A percentile compares a stretch with the other conserved stretches of the same genome.
These are phyloP conservation scores for Lithophane ornitopus DNA, from an alignment of 2,888 invertebrate genomes.

Conservation along the genomic window DNA sequence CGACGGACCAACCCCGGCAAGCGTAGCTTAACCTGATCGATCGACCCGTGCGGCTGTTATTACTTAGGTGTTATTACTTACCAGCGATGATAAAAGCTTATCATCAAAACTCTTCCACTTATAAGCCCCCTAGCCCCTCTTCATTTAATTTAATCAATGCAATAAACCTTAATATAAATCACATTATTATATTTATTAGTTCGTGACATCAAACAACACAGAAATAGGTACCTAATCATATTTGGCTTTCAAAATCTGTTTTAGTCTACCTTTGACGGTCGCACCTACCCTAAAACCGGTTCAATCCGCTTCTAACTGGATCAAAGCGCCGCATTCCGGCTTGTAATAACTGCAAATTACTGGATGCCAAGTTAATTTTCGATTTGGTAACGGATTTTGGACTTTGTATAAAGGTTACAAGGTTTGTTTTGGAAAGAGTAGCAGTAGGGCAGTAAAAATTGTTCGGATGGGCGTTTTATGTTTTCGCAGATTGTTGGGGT, in stretches of 20 bases:
- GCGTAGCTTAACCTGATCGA: too few species aligned
- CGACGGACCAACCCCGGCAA: too few species aligned
- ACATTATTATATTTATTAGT: slow-evolving; percentile 44
- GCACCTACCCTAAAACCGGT: slow-evolving; percentile 56
- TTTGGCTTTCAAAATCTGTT: slow-evolving; percentile 51
- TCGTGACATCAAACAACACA: slow-evolving; percentile 59
- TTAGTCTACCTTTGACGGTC: slow-evolving; percentile 50
- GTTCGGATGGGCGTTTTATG: slow-evolving; percentile 40
- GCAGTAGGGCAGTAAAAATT: slow-evolving; percentile 43
- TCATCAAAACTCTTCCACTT: slow-evolving; percentile 4
- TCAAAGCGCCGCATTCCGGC: slow-evolving; percentile 79
- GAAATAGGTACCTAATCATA: slow-evolving; percentile 42
- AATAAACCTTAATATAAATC: slow-evolving; percentile 40
- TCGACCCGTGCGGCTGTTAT: too few species aligned
- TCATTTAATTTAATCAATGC: slow-evolving; percentile 5
- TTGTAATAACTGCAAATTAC: slow-evolving; percentile 80
- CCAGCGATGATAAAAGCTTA: too few species aligned
- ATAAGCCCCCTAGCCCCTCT: neutral
- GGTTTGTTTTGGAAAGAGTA: slow-evolving; percentile 9
- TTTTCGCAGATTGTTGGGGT: slow-evolving; percentile 38
- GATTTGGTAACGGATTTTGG: slow-evolving; percentile 5
- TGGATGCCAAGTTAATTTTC: slow-evolving; percentile 60
- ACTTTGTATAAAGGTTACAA: neutral
- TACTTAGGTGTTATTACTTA: too few species aligned
- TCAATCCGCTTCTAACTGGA: slow-evolving; percentile 74